Conservation (phyloP, 2,888 invertebrate species). For the Pharmacophagus antenor region DNA sequence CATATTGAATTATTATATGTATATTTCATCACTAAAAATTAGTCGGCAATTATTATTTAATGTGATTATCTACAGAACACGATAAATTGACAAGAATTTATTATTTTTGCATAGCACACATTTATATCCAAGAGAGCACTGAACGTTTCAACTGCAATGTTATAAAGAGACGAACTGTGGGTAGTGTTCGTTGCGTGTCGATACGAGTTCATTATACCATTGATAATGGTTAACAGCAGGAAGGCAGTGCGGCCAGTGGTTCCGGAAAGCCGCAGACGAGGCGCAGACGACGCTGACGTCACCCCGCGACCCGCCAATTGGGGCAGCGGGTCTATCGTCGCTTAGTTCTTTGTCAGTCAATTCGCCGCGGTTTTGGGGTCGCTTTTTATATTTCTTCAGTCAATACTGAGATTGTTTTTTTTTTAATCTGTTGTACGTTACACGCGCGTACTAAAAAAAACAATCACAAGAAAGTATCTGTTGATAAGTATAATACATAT, state of each 20-base stretch:
- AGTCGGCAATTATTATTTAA: too few relatives aligned
- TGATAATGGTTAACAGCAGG: slow-evolving; percentile 62
- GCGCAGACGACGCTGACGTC: slow-evolving; percentile 73
- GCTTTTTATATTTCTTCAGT: slow-evolving; percentile 15
- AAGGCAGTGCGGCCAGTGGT: slow-evolving; percentile 65
- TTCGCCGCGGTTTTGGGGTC: slow-evolving; percentile 26
- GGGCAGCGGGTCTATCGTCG: slow-evolving; percentile 54
- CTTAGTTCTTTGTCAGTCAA: slow-evolving; percentile 42
- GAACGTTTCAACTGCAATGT: not conserved
- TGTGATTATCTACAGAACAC: too few relatives aligned
- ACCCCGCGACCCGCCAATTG: slow-evolving; percentile 61
- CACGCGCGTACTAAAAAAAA: not conserved
- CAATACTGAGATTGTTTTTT: slow-evolving; percentile 3
- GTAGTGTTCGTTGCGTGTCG: slow-evolving; percentile 23
- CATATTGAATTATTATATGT: not conserved
- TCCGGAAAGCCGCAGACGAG: slow-evolving; percentile 75
- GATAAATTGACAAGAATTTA: too few relatives aligned
- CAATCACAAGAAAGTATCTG: too few relatives aligned
- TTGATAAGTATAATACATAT: too few relatives aligned
- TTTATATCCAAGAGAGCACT: not conserved
- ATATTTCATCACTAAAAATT: not conserved
- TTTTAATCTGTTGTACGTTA: not conserved
- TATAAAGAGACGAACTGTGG: slow-evolving; percentile 5
- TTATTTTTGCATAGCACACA: too few relatives aligned
- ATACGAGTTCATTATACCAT: slow-evolving; percentile 57